These are phyloP conservation scores for Sitobion miscanthi DNA, from an alignment of 1,140 invertebrate species.

Conservation along the genomic window DNA sequence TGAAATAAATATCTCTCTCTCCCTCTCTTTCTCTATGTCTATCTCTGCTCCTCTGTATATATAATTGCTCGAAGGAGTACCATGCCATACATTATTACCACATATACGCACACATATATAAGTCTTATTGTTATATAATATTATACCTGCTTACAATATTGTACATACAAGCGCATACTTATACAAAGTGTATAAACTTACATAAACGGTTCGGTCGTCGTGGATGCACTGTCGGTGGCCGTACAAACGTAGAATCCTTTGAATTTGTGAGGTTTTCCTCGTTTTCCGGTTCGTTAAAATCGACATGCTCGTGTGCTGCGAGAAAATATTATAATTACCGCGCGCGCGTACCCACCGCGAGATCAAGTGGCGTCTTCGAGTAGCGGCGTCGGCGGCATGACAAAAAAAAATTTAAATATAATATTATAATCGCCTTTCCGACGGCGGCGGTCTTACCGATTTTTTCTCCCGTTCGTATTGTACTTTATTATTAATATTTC, in stretches of 20 bases:
- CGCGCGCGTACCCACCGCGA: background rate
- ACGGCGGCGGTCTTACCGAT: background rate
- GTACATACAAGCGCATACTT: background rate
- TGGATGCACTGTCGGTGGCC: too few relatives aligned
- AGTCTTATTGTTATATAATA: too few relatives aligned
- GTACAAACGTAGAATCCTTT: background rate
- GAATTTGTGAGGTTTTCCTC: conserved; percentile 31
- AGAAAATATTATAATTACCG: conserved; percentile 39
- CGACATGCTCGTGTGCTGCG: background rate
- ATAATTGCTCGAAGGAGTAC: background rate
- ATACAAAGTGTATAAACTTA: too few relatives aligned
- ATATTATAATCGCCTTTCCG: background rate
- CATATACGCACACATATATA: too few relatives aligned
- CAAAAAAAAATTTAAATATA: background rate
- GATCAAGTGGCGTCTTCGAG: conserved; percentile 25
- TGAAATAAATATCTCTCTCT: too few relatives aligned
- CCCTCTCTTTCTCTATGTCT: too few relatives aligned
- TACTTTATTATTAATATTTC: conserved; percentile 8
- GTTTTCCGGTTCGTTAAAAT: conserved; percentile 52
- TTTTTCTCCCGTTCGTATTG: background rate
- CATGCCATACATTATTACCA: background rate
- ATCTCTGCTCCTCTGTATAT: background rate
- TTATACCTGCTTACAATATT: background rate
- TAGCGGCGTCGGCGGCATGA: too few relatives aligned
- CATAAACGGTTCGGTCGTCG: background rate